Evolutionary conservation across 2,797 vertebrate genomes (phyloP), one percentile per base, ranked within the genome.

Genomic region (Microctenopoma stevenorrisi): DNA sequence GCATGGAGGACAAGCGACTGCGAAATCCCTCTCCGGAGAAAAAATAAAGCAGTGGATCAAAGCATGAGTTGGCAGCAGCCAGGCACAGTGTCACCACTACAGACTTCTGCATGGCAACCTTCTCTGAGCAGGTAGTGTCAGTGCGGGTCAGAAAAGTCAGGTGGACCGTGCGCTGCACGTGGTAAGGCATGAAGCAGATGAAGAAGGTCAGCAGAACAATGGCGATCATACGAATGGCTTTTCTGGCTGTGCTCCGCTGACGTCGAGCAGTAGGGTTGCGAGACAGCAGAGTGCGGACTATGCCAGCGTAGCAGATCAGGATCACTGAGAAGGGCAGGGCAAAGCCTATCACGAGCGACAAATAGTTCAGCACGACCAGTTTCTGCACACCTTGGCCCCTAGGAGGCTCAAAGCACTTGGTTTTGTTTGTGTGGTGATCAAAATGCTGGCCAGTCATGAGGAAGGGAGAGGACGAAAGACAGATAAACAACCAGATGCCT

Each of bases 21-120:
- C 96, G 94, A 85, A 98, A 98, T 77, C 95, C 95, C 7, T 95
- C 96, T 0, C 97, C 96, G 0, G 97, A 97, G 88, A 98, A 99
- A 83, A 98, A 99, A 61, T 99, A 99, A 7, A 99, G 94, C 64
- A 99, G 83, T 0, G 97, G 97, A 59, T 99, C 97, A 22, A 98
- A 97, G 89, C 97, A 99, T 16, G 96, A 97, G 72, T 99, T 99
- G 82, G 95, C 83, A 0, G 96, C 96, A 0, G 97, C 97, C 69
- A 99, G 89, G 59, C 95, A 95, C 57, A 98, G 91, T 0, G 97
- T 98, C 72, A 98, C 89, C 38, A 99, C 95, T 0, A 98, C 97
- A 0, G 91, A 95, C 78, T 99, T 99, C 88, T 98, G 97, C 88
- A 98, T 95, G 78, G 85, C 88, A 0, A 93, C 0, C 2, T 44